Percentiles rank a stretch among this genome's conserved stretches.
Conservation (phyloP, 2,888 invertebrate species). For the Gastracanthus pulcherrimus region DNA sequence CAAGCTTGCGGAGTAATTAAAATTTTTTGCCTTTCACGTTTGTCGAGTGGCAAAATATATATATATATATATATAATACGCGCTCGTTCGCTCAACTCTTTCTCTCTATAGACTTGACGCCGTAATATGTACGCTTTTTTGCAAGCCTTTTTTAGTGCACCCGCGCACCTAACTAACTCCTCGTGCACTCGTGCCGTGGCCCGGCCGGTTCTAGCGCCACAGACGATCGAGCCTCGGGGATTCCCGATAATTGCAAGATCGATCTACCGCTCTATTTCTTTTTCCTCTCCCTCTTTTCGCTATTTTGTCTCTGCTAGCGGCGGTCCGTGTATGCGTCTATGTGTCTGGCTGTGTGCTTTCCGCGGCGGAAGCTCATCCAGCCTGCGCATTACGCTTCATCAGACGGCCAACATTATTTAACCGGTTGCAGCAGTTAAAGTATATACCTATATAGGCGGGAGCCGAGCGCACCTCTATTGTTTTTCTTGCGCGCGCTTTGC, state of each 20-base stretch:
- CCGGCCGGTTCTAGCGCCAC: neutral
- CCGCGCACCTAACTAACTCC: neutral
- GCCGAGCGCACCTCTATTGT: slow-evolving; percentile 20
- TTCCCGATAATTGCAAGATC: slow-evolving; percentile 49
- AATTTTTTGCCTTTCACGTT: slow-evolving; percentile 42
- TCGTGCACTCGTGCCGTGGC: no score
- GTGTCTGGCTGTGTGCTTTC: neutral
- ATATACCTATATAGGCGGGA: neutral
- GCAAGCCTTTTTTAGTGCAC: neutral
- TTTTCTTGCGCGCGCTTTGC: slow-evolving; percentile 34
- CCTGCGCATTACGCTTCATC: slow-evolving; percentile 22
- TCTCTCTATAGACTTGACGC: neutral
- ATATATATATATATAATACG: no score
- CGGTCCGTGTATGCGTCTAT: neutral
- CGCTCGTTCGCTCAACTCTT: neutral
- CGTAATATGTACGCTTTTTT: neutral
- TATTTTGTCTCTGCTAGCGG: slow-evolving; percentile 24
- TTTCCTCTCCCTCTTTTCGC: slow-evolving; percentile 23
- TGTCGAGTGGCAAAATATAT: slow-evolving; percentile 26
- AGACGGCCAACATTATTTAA: slow-evolving; percentile 38
- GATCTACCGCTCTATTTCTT: neutral
- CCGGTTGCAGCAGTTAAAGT: slow-evolving; percentile 17
- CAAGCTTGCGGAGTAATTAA: slow-evolving; percentile 43
- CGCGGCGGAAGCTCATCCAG: neutral
- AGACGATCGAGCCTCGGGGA: neutral